Conservation (phyloP, 2,888 invertebrate genomes). For the Pseudeuparius sepicola region DNA sequence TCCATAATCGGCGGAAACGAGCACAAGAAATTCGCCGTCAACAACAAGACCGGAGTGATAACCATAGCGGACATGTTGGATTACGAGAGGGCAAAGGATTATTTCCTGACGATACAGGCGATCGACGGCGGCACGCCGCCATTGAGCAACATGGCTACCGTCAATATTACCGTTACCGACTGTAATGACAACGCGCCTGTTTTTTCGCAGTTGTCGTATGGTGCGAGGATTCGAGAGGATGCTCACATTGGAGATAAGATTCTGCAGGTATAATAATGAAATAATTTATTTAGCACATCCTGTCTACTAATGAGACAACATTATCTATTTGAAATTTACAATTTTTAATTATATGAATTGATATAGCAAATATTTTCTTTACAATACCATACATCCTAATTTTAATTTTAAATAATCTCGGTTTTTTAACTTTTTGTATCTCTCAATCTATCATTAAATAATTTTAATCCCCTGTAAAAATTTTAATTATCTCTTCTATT, state of each 20-base stretch:
- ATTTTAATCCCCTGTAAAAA: too few species aligned
- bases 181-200: conserved; percentile 81
- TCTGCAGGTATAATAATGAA: conserved; percentile 65
- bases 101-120: conserved; percentile 82
- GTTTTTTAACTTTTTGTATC: conserved; percentile 1
- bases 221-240: conserved; percentile 70
- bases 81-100: conserved; percentile 77
- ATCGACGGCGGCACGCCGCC: conserved; percentile 84
- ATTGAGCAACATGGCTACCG: conserved; percentile 74
- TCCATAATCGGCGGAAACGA: conserved; percentile 82
- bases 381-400: too few species aligned
- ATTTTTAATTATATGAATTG: too few species aligned
- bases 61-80: conserved; percentile 71
- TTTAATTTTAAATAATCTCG: too few species aligned
- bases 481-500: too few species aligned
- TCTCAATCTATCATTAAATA: too few species aligned
- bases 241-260: conserved; percentile 61
- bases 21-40: conserved; percentile 71
- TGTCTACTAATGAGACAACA: too few species aligned
- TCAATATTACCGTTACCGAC: conserved; percentile 78
- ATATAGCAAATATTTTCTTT: too few species aligned
- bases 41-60: conserved; percentile 63
- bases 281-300: too few species aligned
- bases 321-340: too few species aligned
- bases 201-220: conserved; percentile 69